Percentiles rank a stretch among this genome's conserved stretches.
phyloP scores from a whole-genome alignment of 2,113 vertebrate species.

The Steatornis caripensis region DNA sequence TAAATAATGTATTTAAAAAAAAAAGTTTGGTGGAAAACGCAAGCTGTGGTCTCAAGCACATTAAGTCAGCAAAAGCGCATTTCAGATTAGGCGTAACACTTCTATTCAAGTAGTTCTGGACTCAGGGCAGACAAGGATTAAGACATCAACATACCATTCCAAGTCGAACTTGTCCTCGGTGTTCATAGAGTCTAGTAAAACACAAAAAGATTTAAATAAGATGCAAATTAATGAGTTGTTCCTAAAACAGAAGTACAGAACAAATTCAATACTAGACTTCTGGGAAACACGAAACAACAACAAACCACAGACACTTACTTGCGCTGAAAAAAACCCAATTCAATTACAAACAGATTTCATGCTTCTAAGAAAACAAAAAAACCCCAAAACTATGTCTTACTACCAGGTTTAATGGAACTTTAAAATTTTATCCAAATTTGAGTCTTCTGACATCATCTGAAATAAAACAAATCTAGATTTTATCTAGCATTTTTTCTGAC shows the following conservation, averaged over 20 bases:
- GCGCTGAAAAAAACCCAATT: not conserved
- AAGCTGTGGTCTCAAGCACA: not conserved
- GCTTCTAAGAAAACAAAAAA: not conserved
- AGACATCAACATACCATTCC: slow-evolving; percentile 86
- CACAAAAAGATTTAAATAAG: slow-evolving; percentile 21
- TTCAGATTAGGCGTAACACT: not conserved
- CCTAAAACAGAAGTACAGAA: not conserved
- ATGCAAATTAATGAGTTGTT: not conserved
- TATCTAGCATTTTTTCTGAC: not conserved
- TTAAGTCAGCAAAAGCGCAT: not conserved
- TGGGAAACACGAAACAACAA: not conserved
- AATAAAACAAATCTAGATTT: not conserved
- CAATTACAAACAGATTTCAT: not conserved
- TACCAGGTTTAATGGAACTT: not conserved
- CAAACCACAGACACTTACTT: not conserved
- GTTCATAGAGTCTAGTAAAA: slow-evolving; percentile 80
- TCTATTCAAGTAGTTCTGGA: not conserved
- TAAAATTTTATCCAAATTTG: not conserved
- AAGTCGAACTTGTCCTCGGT: slow-evolving; percentile 91
- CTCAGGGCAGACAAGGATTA: not conserved
- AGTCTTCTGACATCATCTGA: not conserved
- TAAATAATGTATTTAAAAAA: not conserved
- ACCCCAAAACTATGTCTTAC: not conserved
- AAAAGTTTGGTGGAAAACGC: fast-evolving
- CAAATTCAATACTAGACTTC: not conserved